These are phyloP conservation scores for Pinctada fucata DNA, from an alignment of 2,888 invertebrate species.

Conservation along the genomic window DNA sequence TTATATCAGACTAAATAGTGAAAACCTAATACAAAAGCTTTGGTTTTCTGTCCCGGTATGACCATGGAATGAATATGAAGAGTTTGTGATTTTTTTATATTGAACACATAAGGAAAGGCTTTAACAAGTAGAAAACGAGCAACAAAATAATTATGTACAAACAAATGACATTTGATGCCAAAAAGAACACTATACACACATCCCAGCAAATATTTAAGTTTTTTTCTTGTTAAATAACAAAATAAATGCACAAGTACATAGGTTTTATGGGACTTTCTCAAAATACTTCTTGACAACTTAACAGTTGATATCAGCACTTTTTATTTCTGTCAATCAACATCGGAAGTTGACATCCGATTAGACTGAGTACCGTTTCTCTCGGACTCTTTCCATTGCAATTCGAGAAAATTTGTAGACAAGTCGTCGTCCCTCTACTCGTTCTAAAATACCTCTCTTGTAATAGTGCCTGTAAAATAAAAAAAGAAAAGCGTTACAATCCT, in stretches of 20 bases:
- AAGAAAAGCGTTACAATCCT: too few species aligned
- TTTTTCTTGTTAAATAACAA: neutral
- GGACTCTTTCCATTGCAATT: slow-evolving; percentile 63
- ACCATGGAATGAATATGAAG: too few species aligned
- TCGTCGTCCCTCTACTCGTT: slow-evolving; percentile 70
- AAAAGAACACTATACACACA: neutral
- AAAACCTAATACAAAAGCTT: too few species aligned
- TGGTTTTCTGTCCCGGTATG: too few species aligned
- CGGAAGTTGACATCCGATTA: slow-evolving; percentile 4
- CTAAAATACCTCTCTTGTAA: slow-evolving; percentile 72
- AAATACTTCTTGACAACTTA: neutral
- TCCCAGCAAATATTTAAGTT: neutral
- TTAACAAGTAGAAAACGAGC: too few species aligned
- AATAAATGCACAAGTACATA: neutral
- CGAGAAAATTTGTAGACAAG: slow-evolving; percentile 70
- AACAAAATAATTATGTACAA: too few species aligned
- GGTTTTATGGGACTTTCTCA: neutral
- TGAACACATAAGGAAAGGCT: too few species aligned
- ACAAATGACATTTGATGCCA: neutral
- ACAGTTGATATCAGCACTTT: neutral
- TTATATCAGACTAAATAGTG: too few species aligned
- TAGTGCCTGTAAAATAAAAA: slow-evolving; percentile 66
- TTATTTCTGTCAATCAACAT: neutral
- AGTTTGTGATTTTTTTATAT: too few species aligned
- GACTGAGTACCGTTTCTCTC: slow-evolving; percentile 50